Evolutionary conservation across 2,113 vertebrate genomes (phyloP), one percentile per base, ranked within the genome.

Genomic region (Hyperoodon ampullatus): DNA sequence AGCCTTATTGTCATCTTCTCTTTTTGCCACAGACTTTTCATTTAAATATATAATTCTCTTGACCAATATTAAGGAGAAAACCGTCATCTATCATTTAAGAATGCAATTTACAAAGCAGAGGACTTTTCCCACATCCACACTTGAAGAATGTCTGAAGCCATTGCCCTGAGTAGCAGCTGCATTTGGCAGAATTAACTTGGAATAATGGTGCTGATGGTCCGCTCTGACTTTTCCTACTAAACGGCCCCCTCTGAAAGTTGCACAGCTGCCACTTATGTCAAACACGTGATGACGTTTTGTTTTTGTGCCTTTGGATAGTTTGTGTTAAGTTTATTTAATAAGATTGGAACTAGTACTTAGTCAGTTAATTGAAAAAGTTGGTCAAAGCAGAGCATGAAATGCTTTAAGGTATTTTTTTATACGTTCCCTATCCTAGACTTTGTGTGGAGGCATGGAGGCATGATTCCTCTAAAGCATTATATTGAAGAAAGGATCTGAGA

Each of bases 271-370:
- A 26, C 0, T 60, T 84, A 1, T 44, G 58, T 72, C 58, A 35
- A 12, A 82, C 44, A 33, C 23, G 19, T 66, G 9, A 16, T 30
- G 83, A 35, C 14, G 11, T 50, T 47, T 84, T 50, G 35, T 72
- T 50, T 68, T 60, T 21, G 14, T 85, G n/a, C 58, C 33, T 55
- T 19, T 66, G 58, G 53, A 24, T 74, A 42, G 70, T 75, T 95
- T 63, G 4, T 91, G 33, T 94, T 65, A 55, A 85, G n/a, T 80
- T 61, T 96, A 77, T 35, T 94, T 95, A 21, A 47, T 19, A 71
- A 47, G 58, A 42, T 53, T 74, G n/a, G 50, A 74, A 75, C 18
- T 33, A 53, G 26, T 77, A 28, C 85, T 66, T 80, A 23, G 60
- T 72, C 44, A 15, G n/a, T 74, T 70, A 75, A 30, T 92, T 70